Base-by-base conservation (phyloP, 2,888 invertebrate genomes). In the Diogma glabrata region DNA sequence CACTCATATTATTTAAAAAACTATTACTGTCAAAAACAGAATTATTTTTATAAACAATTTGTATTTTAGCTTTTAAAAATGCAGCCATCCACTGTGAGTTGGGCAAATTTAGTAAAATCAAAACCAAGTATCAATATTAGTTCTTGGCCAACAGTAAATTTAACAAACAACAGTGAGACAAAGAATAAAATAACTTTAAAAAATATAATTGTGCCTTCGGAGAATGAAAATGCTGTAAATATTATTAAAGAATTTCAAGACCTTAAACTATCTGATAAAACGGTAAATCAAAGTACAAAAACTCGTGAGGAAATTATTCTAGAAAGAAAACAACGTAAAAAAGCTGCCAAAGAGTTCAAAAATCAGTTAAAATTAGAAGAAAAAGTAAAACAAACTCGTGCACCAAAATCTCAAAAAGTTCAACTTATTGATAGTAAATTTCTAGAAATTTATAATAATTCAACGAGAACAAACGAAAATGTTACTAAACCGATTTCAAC, bases 31-130 rank as follows among this genome's bases (percentile, higher is more conserved):
- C n/a, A n/a, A n/a, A n/a, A n/a, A n/a, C n/a, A n/a, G n/a, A n/a
- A n/a, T n/a, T n/a, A n/a, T n/a, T n/a, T n/a, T n/a, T n/a, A n/a
- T n/a, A n/a, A n/a, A n/a, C n/a, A n/a, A n/a, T n/a, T n/a, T n/a
- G n/a, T n/a, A n/a, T n/a, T n/a, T n/a, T n/a, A n/a, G n/a, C n/a
- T n/a, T n/a, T 24, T n/a, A 45, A 45, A 17, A 20, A 46, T 46
- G 46, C 16, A 24, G 17, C 46, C 24, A 9, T 46, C 46, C 14
- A 46, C 26, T 16, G 16, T 24, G 12, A 46, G 23, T 46, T 46
- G 46, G 46, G n/a, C 46, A 24, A 46, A 46, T 46, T 46, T 46
- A 26, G 46, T 46, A 4, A 46, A 46, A 46, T 16, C 17, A 16
- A 46, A 46, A 46, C 24, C 22, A 9, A 16, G 16, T 2, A 24